These are phyloP conservation scores for Craniophora ligustri DNA, from an alignment of 2,888 invertebrate genomes.

Conservation along the genomic window DNA sequence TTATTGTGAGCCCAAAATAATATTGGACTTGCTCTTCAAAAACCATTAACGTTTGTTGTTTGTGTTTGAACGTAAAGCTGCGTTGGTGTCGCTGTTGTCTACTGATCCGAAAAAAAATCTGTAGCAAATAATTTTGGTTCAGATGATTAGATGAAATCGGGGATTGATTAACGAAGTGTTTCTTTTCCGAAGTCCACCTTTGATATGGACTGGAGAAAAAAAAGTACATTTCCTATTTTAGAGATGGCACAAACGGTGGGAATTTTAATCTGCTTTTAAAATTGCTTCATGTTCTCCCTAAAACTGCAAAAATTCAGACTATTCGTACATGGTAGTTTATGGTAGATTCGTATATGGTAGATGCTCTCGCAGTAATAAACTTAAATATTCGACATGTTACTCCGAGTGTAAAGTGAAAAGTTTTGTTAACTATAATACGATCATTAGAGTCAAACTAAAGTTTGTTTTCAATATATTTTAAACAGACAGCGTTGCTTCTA, in stretches of 20 bases:
- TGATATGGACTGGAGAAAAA: conserved; percentile 37
- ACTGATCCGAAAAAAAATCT: conserved; percentile 65
- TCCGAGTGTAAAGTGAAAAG: conserved; percentile 15
- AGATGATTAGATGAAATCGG: conserved; percentile 38
- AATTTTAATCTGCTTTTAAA: conserved; percentile 50
- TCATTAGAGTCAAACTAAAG: conserved; percentile 73
- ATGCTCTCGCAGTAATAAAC: conserved; percentile 12
- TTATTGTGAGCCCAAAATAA: conserved; percentile 84
- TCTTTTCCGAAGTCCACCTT: conserved; percentile 17
- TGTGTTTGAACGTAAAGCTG: conserved; percentile 69
- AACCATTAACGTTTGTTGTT: conserved; percentile 84
- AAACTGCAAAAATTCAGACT: conserved; percentile 23
- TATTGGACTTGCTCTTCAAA: conserved; percentile 83
- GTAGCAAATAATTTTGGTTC: conserved; percentile 37
- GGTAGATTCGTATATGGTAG: conserved; percentile 14
- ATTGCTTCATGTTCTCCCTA: conserved; percentile 43
- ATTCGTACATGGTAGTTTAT: no score
- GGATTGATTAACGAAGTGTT: neutral
- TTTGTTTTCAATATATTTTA: conserved; percentile 73
- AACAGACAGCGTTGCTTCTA: conserved; percentile 67
- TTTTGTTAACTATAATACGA: conserved; percentile 52
- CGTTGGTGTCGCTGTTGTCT: conserved; percentile 58
- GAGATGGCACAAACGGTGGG: conserved; percentile 32
- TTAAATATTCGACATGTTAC: conserved; percentile 15
- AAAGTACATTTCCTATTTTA: conserved; percentile 33